Evolutionary conservation across 92 coral and sea anemone genomes (phyloP).

Genomic region (Palythoa grandiflora): DNA sequence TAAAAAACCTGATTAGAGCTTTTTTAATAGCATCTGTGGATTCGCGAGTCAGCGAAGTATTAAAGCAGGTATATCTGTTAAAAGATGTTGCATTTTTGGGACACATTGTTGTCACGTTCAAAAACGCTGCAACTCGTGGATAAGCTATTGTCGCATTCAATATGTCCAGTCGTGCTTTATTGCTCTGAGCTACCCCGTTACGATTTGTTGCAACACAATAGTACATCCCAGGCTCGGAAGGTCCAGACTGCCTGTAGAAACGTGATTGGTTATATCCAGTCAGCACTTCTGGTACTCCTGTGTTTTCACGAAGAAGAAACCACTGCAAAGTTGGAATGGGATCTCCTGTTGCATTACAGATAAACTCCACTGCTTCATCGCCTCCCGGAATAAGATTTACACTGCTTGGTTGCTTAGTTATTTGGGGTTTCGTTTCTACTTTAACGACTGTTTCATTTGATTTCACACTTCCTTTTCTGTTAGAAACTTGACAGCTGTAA

Average conservation of each 20-base stretch:
- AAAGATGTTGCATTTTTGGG: background rate
- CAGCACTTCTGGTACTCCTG: conserved; percentile 7
- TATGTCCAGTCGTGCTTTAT: conserved; percentile 53
- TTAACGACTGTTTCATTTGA: conserved; percentile 58
- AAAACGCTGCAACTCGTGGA: conserved; percentile 36
- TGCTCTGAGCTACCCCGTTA: conserved; percentile 47
- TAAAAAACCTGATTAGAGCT: background rate
- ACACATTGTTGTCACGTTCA: conserved; percentile 24
- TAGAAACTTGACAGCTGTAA: conserved; percentile 59
- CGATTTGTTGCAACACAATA: conserved; percentile 55
- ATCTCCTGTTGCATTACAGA: conserved; percentile 55
- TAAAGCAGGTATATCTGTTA: background rate
- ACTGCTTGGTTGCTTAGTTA: conserved; percentile 49
- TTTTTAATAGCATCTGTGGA: background rate
- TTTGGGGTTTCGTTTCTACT: conserved; percentile 56
- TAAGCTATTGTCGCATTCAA: conserved; percentile 38
- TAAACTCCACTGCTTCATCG: conserved; percentile 21
- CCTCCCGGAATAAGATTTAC: conserved; percentile 24
- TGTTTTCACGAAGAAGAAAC: conserved; percentile 55
- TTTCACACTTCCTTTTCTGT: conserved; percentile 42
- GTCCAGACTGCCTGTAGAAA: background rate
- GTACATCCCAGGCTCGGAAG: conserved; percentile 45
- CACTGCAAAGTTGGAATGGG: conserved; percentile 63
- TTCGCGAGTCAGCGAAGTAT: conserved; percentile 3
- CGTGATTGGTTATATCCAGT: conserved; percentile 30